Base-by-base conservation (phyloP, 35 echinoderm and acorn worm species). In the Ophioderma brevispina region DNA sequence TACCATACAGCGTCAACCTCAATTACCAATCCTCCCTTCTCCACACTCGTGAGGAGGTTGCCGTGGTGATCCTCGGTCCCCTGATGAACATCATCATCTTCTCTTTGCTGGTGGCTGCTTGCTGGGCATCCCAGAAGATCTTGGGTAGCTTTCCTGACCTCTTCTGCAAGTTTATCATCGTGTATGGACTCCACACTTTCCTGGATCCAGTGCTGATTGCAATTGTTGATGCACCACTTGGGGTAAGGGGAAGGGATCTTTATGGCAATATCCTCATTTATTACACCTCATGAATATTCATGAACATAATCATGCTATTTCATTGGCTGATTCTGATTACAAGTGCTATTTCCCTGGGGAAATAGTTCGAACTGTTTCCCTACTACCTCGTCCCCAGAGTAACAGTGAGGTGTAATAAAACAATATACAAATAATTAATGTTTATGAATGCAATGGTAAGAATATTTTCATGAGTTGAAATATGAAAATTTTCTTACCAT, bases 1-100 rank as follows among this genome's bases (percentile, higher is more conserved):
- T 92, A n/a, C 90, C 96, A 63, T 98, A 98, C 88, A 98, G 89
- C 0, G 93, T 98, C 30, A 90, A 85, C 30, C 93, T 98, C 56
- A 98, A 98, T 93, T 98, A 98, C 80, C 96, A 98, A 84, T 86
- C 90, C 25, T 95, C 93, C 37, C 93, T 98, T 28, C 93, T 98
- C 28, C 90, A 98, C 87, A 98, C 96, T 28, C 79, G 78, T 1
- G 96, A 98, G 81, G 90, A 95, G 87, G 93, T 98, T 33, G 93
- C 91, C n/a, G 96, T 98, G 32, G 92, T 98, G 14, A 83, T 98
- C 77, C 90, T 98, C 10, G 96, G 96, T 33, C 96, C 96, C 1
- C 76, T 91, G 75, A 95, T 93, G 80, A 98, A 98, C 90, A 87
- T 98, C 55, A 14, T 92, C 37, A 37, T 93, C 33, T 88, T 98